phyloP scores from a whole-genome alignment of 2,113 vertebrate species.

The Catharus bicknelli region DNA sequence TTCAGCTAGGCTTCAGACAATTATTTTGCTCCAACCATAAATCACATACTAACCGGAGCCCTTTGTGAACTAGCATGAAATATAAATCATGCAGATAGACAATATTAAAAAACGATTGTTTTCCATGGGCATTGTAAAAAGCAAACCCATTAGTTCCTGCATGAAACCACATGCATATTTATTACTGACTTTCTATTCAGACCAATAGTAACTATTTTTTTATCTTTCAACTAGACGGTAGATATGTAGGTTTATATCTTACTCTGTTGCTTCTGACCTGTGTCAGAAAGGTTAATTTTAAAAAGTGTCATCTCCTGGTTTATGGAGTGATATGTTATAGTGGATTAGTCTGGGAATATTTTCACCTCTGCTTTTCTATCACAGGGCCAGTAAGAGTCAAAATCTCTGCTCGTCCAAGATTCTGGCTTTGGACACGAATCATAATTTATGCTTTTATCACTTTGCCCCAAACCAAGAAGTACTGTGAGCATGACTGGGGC shows the following conservation, averaged over 20 bases:
- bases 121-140: slow-evolving; percentile 23
- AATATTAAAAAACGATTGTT: slow-evolving; percentile 45
- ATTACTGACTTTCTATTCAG: background rate
- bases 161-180: background rate
- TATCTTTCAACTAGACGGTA: background rate
- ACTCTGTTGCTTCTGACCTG: background rate
- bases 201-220: background rate
- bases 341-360: background rate
- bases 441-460: background rate
- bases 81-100: slow-evolving; percentile 42
- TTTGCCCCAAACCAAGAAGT: background rate
- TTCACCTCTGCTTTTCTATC: background rate
- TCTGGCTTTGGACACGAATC: background rate
- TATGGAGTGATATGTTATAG: background rate
- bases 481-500: background rate
- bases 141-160: slow-evolving; percentile 2
- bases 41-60: slow-evolving; percentile 49
- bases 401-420: background rate
- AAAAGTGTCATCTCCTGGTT: background rate
- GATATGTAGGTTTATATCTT: background rate
- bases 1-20: slow-evolving; percentile 41
- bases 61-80: slow-evolving; percentile 49
- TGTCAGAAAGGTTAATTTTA: background rate
- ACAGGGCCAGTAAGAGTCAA: background rate
- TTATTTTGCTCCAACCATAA: slow-evolving; percentile 49